These are phyloP conservation scores for Labeo rohita DNA, from an alignment of 2,113 vertebrate genomes.

Conservation along the genomic window DNA sequence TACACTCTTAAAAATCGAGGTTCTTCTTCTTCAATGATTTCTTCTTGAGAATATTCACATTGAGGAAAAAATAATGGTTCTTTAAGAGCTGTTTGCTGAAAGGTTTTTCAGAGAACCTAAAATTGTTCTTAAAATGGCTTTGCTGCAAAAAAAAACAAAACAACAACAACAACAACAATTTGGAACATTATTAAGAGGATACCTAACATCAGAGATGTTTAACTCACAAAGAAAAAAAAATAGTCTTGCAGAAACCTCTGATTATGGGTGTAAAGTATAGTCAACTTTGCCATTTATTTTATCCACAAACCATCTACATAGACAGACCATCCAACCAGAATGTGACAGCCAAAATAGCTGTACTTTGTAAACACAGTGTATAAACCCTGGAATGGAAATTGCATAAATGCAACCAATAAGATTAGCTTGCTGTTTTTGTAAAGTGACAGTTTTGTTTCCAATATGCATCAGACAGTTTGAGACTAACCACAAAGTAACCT, in stretches of 20 bases:
- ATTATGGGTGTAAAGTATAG: neutral
- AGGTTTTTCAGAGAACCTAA: neutral
- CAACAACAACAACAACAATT: too few species aligned
- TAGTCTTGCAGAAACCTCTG: neutral
- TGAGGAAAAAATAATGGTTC: neutral
- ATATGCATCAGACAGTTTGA: neutral
- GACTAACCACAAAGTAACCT: constrained; percentile 13
- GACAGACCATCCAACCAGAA: neutral
- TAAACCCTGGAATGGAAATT: neutral
- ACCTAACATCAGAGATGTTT: too few species aligned
- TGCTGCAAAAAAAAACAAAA: too few species aligned
- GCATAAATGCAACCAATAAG: neutral
- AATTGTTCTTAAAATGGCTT: neutral
- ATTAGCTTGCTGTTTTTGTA: neutral
- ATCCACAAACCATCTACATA: neutral
- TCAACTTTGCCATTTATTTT: neutral
- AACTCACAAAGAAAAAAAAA: too few species aligned
- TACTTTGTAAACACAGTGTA: neutral
- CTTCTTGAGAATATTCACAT: neutral
- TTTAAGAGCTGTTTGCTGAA: neutral
- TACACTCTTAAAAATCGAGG: neutral
- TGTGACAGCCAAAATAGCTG: neutral
- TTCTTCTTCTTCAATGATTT: neutral
- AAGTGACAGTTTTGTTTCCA: constrained; percentile 9
- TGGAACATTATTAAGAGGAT: too few species aligned